Percentiles rank a stretch among this genome's conserved stretches.
phyloP scores from a whole-genome alignment of 2,113 vertebrate genomes.

The Anoplopoma fimbria region DNA sequence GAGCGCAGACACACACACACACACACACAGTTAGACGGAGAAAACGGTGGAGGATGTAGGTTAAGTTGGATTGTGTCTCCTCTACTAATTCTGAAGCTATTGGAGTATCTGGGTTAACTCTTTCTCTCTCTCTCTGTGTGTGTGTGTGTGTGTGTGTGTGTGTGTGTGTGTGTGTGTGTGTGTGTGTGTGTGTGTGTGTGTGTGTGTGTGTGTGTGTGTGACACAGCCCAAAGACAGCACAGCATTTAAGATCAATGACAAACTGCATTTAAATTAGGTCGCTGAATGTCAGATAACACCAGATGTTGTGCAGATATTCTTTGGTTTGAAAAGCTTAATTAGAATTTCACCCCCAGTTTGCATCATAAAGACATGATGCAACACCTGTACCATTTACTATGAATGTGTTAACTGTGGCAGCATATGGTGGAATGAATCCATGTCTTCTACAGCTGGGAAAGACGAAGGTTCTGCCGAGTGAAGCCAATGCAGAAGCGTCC shows the following conservation, averaged over 20 bases:
- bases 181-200: constrained; percentile 1
- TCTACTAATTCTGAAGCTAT: constrained; percentile 27
- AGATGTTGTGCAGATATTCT: neutral
- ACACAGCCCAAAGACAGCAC: constrained; percentile 9
- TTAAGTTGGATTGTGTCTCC: constrained; percentile 35
- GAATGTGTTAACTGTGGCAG: neutral
- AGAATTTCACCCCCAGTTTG: neutral
- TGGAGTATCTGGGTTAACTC: constrained; percentile 35
- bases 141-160: constrained; percentile 7
- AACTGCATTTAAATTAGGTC: neutral
- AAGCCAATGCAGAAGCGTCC: too few relatives aligned
- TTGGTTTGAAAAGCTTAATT: neutral
- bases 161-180: constrained; percentile 7
- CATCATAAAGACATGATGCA: neutral
- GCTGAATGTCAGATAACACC: neutral
- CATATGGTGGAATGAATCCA: neutral
- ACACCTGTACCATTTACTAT: neutral
- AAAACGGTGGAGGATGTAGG: constrained; percentile 48
- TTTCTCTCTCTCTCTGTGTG: neutral
- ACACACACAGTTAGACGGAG: constrained; percentile 35
- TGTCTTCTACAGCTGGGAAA: neutral
- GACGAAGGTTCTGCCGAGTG: neutral
- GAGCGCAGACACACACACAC: constrained; percentile 26
- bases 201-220: neutral
- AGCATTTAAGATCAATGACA: neutral